Conservation (phyloP, 2,888 invertebrate species). For the Cryptus armator region DNA sequence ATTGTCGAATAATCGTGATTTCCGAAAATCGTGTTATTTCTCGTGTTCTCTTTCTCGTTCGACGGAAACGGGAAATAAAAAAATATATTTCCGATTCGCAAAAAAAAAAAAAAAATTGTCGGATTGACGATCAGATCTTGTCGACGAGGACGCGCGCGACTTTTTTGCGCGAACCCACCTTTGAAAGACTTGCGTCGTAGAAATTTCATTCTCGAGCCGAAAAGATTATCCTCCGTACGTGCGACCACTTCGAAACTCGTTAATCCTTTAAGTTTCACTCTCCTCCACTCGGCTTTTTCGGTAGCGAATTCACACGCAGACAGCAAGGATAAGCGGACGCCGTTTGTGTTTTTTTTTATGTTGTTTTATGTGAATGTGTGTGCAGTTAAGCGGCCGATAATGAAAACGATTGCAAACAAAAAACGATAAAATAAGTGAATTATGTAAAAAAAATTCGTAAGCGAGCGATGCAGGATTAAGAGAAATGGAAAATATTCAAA, state of each 20-base stretch:
- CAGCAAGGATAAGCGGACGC: constrained; percentile 10
- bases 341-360: constrained; percentile 25
- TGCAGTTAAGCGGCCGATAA: constrained; percentile 33
- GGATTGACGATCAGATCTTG: background rate
- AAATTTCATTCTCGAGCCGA: constrained; percentile 74
- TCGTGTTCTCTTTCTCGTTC: too few species aligned
- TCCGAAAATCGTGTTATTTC: background rate
- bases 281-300: constrained; percentile 82
- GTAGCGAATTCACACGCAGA: background rate
- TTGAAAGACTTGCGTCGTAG: constrained; percentile 68
- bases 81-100: background rate
- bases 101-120: background rate
- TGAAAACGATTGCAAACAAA: constrained; percentile 47
- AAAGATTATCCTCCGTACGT: constrained; percentile 74
- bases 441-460: constrained; percentile 39
- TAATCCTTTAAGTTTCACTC: constrained; percentile 78
- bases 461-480: constrained; percentile 16
- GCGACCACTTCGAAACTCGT: constrained; percentile 76
- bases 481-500: constrained; percentile 1
- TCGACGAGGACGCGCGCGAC: constrained; percentile 13
- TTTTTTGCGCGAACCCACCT: constrained; percentile 77
- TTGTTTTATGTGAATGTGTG: constrained; percentile 27
- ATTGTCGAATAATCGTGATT: background rate
- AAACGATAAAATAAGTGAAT: constrained; percentile 36
- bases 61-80: constrained; percentile 54